phyloP scores from a whole-genome alignment of 1,140 invertebrate species.

The Brachionus manjavacas region DNA sequence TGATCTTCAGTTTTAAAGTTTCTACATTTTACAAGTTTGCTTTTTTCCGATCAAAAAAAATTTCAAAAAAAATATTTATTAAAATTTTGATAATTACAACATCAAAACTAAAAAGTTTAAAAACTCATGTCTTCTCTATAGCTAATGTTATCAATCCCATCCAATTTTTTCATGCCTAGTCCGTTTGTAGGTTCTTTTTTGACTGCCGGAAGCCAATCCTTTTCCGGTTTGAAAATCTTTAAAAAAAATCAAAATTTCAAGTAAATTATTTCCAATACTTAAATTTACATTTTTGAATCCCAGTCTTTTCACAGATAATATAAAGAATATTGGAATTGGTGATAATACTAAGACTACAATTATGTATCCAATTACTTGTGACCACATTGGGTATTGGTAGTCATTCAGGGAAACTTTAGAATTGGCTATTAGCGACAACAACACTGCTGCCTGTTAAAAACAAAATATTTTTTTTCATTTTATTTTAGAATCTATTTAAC shows the following conservation, averaged over 20 bases:
- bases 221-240: not conserved
- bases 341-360: not conserved
- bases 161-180: not conserved
- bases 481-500: not conserved
- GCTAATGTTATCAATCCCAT: not conserved
- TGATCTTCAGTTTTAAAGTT: no score
- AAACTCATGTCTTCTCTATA: not conserved
- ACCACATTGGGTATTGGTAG: conserved; percentile 30
- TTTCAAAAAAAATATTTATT: no score
- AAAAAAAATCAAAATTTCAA: not conserved
- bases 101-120: not conserved
- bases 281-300: conserved; percentile 25
- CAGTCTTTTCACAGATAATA: not conserved
- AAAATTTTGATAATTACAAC: no score
- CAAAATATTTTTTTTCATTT: not conserved
- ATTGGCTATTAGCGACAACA: conserved; percentile 4
- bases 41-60: no score
- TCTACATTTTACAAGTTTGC: no score
- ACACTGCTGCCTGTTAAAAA: not conserved
- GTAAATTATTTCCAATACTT: not conserved
- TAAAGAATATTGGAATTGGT: conserved; percentile 17
- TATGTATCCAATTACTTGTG: not conserved
- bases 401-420: not conserved
- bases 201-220: not conserved
- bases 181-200: not conserved